These are phyloP conservation scores for Clarias gariepinus DNA, from an alignment of 2,113 vertebrate genomes.

Conservation along the genomic window DNA sequence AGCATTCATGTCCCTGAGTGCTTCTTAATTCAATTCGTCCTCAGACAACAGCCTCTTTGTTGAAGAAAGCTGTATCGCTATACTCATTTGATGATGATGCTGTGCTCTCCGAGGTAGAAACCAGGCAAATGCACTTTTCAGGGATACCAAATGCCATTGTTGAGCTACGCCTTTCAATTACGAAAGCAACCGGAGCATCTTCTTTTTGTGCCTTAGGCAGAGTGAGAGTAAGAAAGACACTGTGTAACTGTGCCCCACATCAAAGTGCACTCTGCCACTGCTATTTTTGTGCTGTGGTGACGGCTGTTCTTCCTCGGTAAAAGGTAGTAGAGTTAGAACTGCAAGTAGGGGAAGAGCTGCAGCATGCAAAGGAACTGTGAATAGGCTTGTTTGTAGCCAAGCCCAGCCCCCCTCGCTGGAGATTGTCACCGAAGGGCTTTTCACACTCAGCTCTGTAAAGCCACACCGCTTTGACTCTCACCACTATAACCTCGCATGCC, in stretches of 20 bases:
- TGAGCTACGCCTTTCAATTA: conserved; percentile 7
- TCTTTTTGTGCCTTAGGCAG: conserved; percentile 19
- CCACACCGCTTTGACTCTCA: conserved; percentile 16
- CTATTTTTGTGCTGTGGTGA: conserved; percentile 34
- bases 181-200: not conserved
- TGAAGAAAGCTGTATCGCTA: conserved; percentile 7
- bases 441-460: conserved; percentile 40
- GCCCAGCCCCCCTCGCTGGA: conserved; percentile 47
- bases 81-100: not conserved
- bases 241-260: conserved; percentile 17
- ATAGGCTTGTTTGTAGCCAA: conserved; percentile 63
- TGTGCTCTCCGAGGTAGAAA: conserved; percentile 1
- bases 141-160: conserved; percentile 32
- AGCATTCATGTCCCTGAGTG: conserved; percentile 28
- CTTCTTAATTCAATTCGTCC: conserved; percentile 36
- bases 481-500: conserved; percentile 24
- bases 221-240: conserved; percentile 37
- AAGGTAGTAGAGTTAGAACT: conserved; percentile 36
- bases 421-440: conserved; percentile 49
- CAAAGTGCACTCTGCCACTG: conserved; percentile 39
- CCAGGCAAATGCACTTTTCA: conserved; percentile 4
- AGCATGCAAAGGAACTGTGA: conserved; percentile 53
- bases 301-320: conserved; percentile 23
- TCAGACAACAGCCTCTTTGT: conserved; percentile 41
- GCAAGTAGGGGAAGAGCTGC: conserved; percentile 37